Evolutionary conservation across 2,888 invertebrate genomes (phyloP).

Genomic region (Sylvicola cinctus): DNA sequence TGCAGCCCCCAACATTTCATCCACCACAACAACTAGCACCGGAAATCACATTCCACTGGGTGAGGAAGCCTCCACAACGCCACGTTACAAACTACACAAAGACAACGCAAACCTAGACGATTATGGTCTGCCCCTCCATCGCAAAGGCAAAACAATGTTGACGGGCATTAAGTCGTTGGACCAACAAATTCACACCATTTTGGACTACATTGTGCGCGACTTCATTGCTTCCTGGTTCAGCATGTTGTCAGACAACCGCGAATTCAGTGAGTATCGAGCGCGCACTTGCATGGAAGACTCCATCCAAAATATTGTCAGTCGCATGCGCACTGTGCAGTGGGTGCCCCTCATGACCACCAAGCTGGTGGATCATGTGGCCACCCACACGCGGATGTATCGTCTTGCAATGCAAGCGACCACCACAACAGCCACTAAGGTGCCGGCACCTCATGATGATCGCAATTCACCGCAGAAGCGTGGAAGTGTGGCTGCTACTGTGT

Average conservation of each 20-base stretch:
- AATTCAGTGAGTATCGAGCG: slow-evolving; percentile 10
- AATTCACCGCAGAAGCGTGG: slow-evolving; percentile 18
- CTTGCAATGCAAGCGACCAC: slow-evolving; percentile 10
- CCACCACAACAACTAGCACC: not conserved
- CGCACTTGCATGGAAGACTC: slow-evolving; percentile 10
- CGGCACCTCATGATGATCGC: slow-evolving; percentile 10
- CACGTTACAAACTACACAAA: slow-evolving; percentile 1
- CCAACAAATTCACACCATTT: slow-evolving; percentile 10
- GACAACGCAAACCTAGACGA: slow-evolving; percentile 19
- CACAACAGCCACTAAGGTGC: slow-evolving; percentile 15
- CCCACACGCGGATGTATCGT: slow-evolving; percentile 9
- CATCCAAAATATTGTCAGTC: slow-evolving; percentile 9
- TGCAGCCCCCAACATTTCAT: not conserved
- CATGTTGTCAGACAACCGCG: slow-evolving; percentile 10
- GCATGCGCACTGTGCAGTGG: slow-evolving; percentile 10
- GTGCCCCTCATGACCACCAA: slow-evolving; percentile 10
- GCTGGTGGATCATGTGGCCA: slow-evolving; percentile 10
- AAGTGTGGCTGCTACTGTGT: not conserved
- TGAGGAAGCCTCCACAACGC: not conserved
- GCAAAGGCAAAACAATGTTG: slow-evolving; percentile 11
- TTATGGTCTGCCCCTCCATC: slow-evolving; percentile 18
- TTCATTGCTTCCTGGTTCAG: slow-evolving; percentile 12
- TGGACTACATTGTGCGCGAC: slow-evolving; percentile 10
- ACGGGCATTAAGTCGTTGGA: slow-evolving; percentile 11
- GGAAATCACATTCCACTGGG: not conserved